These are phyloP conservation scores for Drosophila multiciliata DNA, from an alignment of 2,888 invertebrate genomes.

Conservation along the genomic window DNA sequence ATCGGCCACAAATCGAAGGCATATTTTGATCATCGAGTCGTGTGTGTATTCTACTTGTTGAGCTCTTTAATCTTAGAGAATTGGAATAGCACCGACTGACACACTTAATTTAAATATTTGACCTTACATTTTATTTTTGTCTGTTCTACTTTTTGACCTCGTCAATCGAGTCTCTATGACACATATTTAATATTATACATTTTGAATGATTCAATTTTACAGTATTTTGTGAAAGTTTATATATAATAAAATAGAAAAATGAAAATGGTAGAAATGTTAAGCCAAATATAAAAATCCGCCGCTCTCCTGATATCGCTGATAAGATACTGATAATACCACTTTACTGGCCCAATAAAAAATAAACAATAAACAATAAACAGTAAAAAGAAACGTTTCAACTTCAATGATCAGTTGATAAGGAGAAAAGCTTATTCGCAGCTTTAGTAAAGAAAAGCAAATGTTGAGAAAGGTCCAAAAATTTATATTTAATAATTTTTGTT, in stretches of 20 bases:
- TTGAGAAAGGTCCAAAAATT: slow-evolving; percentile 21
- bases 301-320: neutral
- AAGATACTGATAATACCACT: neutral
- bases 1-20: neutral
- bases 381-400: neutral
- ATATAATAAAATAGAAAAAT: too few species aligned
- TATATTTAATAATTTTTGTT: too few species aligned
- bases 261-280: too few species aligned
- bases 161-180: neutral
- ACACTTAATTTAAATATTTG: neutral
- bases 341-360: slow-evolving; percentile 1
- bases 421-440: neutral
- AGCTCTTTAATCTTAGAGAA: neutral
- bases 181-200: too few species aligned
- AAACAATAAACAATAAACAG: too few species aligned
- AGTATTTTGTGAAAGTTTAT: too few species aligned
- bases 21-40: neutral
- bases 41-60: neutral
- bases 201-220: too few species aligned
- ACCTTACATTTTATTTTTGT: neutral
- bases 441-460: too few species aligned
- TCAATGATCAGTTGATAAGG: neutral
- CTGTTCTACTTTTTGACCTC: neutral
- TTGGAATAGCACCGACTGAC: neutral
- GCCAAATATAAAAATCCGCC: neutral